Percentiles rank a stretch among this genome's conserved stretches.
Conservation (phyloP, 2,797 vertebrate genomes). For the Botia almorhae region DNA sequence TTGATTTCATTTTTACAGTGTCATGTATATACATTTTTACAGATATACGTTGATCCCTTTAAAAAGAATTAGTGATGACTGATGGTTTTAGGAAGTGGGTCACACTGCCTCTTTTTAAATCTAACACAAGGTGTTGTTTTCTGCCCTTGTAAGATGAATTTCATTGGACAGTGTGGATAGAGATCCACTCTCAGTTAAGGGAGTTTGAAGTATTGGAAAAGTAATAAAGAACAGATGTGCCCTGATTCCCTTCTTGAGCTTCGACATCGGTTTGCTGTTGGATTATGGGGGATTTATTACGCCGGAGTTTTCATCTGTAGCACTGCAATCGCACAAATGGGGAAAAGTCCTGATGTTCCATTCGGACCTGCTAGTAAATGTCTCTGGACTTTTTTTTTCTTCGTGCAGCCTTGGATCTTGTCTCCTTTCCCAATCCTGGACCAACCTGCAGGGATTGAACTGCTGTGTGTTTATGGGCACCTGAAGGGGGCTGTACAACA, state of each 20-base stretch:
- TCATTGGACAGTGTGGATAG: slow-evolving; percentile 52
- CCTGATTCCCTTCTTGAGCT: slow-evolving; percentile 46
- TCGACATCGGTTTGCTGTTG: slow-evolving; percentile 49
- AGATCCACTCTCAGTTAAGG: slow-evolving; percentile 56
- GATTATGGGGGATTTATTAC: slow-evolving; percentile 55
- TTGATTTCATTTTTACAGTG: too few relatives aligned
- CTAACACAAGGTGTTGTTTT: slow-evolving; percentile 9
- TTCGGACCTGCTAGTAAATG: slow-evolving; percentile 27
- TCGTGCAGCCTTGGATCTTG: slow-evolving; percentile 28
- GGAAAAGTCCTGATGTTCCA: slow-evolving; percentile 32
- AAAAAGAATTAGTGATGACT: neutral
- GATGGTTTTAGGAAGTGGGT: neutral
- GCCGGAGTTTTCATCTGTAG: slow-evolving; percentile 44
- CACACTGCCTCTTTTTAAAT: neutral
- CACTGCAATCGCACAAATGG: slow-evolving; percentile 48
- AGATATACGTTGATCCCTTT: neutral
- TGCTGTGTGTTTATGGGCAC: slow-evolving; percentile 10
- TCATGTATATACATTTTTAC: too few relatives aligned
- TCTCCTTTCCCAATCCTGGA: slow-evolving; percentile 15
- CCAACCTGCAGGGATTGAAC: slow-evolving; percentile 3
- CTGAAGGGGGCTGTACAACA: neutral
- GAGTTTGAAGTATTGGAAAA: slow-evolving; percentile 50
- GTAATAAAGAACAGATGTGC: slow-evolving; percentile 57
- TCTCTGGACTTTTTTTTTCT: slow-evolving; percentile 33
- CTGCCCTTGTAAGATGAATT: slow-evolving; percentile 34